Evolutionary conservation across 2,113 vertebrate genomes (phyloP).

Genomic region (Potamarius usumacintae): DNA sequence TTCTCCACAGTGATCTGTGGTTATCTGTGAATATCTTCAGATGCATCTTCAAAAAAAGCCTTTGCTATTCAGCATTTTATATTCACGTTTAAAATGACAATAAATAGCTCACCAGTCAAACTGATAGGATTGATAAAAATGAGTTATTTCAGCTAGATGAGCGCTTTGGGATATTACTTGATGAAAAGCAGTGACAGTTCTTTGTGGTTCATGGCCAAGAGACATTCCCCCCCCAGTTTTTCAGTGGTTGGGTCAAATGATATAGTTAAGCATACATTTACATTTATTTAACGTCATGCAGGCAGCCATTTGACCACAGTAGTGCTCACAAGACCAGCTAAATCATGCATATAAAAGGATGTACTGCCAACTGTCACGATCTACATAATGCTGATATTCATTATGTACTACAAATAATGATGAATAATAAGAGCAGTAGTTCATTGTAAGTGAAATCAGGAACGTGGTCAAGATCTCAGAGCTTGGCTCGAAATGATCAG

Average conservation of each 20-base stretch:
- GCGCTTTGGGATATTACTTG: not conserved
- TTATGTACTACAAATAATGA: slow-evolving; percentile 31
- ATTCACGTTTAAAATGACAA: not conserved
- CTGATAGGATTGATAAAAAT: not conserved
- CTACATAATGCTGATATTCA: not conserved
- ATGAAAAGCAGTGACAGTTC: not conserved
- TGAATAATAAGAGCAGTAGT: not conserved
- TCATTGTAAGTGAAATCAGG: not conserved
- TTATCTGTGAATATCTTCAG: not conserved
- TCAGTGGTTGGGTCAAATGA: not conserved
- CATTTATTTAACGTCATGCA: not conserved
- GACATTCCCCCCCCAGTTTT: not conserved
- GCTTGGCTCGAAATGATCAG: not conserved
- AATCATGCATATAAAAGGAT: slow-evolving; percentile 8
- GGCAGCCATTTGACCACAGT: not conserved
- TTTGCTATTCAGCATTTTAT: not conserved
- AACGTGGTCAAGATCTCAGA: slow-evolving; percentile 3
- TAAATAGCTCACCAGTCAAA: not conserved
- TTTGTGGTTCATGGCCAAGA: not conserved
- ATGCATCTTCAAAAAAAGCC: not conserved
- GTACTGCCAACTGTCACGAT: not conserved
- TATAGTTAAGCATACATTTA: slow-evolving; percentile 12
- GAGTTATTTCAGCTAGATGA: not conserved
- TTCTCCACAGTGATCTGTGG: not conserved
- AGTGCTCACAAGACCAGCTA: not conserved